phyloP scores from a whole-genome alignment of 2,888 invertebrate species.

The Drosophila prostipennis region DNA sequence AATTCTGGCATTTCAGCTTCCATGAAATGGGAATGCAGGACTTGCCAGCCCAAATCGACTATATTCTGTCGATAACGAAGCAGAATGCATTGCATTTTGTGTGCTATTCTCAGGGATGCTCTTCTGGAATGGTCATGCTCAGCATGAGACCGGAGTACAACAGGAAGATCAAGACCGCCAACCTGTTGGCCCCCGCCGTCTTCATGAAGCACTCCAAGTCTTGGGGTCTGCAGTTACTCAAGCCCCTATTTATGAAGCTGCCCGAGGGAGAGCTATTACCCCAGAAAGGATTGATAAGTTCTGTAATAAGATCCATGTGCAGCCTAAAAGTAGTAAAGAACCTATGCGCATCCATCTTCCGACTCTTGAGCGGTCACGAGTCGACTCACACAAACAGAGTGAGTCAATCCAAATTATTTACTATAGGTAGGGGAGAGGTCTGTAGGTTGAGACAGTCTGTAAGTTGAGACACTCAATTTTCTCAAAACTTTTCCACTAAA shows the following conservation, averaged over 20 bases:
- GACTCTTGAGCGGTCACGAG: no score
- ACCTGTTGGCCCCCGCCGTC: slow-evolving; percentile 85
- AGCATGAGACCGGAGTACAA: slow-evolving; percentile 86
- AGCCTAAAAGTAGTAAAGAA: no score
- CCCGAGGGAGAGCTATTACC: background rate
- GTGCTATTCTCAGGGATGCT: slow-evolving; percentile 87
- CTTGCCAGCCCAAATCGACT: slow-evolving; percentile 91
- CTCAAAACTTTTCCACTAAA: no score
- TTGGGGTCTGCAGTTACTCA: slow-evolving; percentile 30
- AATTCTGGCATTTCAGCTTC: slow-evolving; percentile 87
- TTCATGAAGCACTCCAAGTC: slow-evolving; percentile 76
- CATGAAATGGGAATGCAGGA: slow-evolving; percentile 90
- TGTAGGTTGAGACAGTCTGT: no score
- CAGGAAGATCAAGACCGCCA: slow-evolving; percentile 84
- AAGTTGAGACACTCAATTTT: no score
- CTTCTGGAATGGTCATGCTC: slow-evolving; percentile 86
- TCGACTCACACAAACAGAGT: no score
- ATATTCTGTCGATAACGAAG: slow-evolving; percentile 85
- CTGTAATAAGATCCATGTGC: no score
- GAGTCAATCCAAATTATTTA: no score
- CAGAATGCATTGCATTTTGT: slow-evolving; percentile 85
- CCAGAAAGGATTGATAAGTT: no score
- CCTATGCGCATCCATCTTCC: no score
- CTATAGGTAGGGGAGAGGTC: no score
- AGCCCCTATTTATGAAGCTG: background rate